phyloP scores from a whole-genome alignment of 2,888 invertebrate species.

The Abrostola tripartita region DNA sequence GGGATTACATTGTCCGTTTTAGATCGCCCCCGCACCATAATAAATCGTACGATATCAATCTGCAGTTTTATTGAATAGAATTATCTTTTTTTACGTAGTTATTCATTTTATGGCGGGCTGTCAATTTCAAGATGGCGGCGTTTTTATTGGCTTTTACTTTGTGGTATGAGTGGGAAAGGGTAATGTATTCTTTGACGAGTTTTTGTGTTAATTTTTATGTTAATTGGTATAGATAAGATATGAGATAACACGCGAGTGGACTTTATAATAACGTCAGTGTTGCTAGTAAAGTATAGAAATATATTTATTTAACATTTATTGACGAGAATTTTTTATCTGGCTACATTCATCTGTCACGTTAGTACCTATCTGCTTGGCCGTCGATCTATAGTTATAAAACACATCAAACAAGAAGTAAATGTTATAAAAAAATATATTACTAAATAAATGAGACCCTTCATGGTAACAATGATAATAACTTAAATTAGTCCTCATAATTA shows the following conservation, averaged over 20 bases:
- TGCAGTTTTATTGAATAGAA: conserved; percentile 60
- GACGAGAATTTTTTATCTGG: neutral
- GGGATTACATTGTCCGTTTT: conserved; percentile 49
- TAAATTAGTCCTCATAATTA: neutral
- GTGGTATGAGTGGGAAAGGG: conserved; percentile 15
- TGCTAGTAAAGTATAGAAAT: neutral
- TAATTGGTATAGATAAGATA: conserved; percentile 9
- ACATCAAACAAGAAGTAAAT: too few species aligned
- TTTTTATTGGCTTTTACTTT: conserved; percentile 42
- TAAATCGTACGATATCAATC: conserved; percentile 64
- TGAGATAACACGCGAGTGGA: neutral
- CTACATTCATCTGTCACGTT: neutral
- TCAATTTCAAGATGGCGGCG: conserved; percentile 42
- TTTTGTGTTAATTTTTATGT: conserved; percentile 12
- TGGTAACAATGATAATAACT: neutral
- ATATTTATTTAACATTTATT: neutral
- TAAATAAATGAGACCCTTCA: too few species aligned
- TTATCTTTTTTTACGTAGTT: conserved; percentile 53
- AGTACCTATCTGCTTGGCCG: too few species aligned
- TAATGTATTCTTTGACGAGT: conserved; percentile 15
- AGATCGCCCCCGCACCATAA: conserved; percentile 35
- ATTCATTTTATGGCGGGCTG: conserved; percentile 49
- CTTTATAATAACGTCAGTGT: neutral
- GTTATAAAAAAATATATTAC: too few species aligned
- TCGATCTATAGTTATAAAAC: too few species aligned